Evolutionary conservation across 1,140 invertebrate species (phyloP).

Genomic region (Drosophila kurseongensis): DNA sequence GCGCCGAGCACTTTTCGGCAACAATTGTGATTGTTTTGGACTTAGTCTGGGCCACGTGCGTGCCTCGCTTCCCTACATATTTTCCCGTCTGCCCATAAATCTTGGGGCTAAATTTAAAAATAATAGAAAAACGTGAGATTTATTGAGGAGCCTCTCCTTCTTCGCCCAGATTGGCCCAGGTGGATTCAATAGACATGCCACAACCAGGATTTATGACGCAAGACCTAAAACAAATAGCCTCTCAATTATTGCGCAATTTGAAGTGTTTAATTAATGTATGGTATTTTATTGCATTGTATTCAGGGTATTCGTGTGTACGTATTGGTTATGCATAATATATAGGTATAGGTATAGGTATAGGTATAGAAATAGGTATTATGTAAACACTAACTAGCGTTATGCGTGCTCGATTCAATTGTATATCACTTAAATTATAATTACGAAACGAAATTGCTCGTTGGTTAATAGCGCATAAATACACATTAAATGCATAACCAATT

Average conservation of each 20-base stretch:
- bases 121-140: conserved; percentile 57
- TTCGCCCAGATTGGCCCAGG: conserved; percentile 7
- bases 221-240: conserved; percentile 29
- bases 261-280: conserved; percentile 54
- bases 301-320: conserved; percentile 49
- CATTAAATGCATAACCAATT: conserved; percentile 69
- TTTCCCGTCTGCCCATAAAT: conserved; percentile 51
- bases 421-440: conserved; percentile 78
- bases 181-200: conserved; percentile 46
- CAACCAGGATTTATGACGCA: conserved; percentile 20
- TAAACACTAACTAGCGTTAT: conserved; percentile 73
- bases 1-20: conserved; percentile 21
- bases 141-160: conserved; percentile 15
- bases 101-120: conserved; percentile 44
- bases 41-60: conserved; percentile 41
- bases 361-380: conserved; percentile 46
- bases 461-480: conserved; percentile 74
- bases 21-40: conserved; percentile 16
- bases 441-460: conserved; percentile 64
- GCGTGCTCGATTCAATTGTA: conserved; percentile 65
- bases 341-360: conserved; percentile 33
- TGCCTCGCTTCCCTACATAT: conserved; percentile 26
- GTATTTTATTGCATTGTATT: conserved; percentile 56
- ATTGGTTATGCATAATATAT: conserved; percentile 45
- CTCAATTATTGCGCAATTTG: conserved; percentile 64